Evolutionary conservation across 2,113 vertebrate species (phyloP).

Genomic region (Aegithalos caudatus): DNA sequence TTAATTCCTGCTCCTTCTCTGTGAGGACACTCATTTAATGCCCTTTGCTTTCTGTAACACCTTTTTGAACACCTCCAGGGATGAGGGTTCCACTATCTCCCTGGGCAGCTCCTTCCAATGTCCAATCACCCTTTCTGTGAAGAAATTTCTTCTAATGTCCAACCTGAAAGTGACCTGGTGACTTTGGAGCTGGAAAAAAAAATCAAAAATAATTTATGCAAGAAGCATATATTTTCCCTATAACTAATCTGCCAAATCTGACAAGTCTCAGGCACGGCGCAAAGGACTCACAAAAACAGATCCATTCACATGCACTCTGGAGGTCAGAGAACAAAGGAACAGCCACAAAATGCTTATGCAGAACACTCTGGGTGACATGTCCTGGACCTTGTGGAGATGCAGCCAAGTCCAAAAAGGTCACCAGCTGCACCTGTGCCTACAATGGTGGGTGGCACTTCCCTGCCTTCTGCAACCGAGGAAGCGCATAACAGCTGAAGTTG

Average conservation of each 20-base stretch:
- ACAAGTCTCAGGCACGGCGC: background rate
- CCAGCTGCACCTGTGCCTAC: background rate
- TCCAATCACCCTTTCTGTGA: background rate
- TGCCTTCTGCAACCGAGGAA: background rate
- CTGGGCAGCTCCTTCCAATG: background rate
- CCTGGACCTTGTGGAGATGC: background rate
- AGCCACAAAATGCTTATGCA: rapidly evolving
- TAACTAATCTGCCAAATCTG: background rate
- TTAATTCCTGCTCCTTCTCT: background rate
- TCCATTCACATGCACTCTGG: rapidly evolving
- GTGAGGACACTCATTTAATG: background rate
- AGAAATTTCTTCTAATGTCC: background rate
- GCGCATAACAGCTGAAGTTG: background rate
- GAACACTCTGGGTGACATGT: background rate
- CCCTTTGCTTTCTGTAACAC: background rate
- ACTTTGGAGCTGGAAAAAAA: background rate
- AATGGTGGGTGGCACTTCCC: background rate
- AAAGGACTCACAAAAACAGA: rapidly evolving
- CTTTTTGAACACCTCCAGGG: background rate
- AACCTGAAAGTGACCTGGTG: background rate
- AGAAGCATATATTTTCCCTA: background rate
- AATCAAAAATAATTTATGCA: background rate
- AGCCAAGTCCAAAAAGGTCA: background rate
- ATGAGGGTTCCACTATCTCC: background rate
- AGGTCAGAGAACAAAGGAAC: background rate